Evolutionary conservation across 1,140 invertebrate species (phyloP).

Genomic region (Aphidius gifuensis): DNA sequence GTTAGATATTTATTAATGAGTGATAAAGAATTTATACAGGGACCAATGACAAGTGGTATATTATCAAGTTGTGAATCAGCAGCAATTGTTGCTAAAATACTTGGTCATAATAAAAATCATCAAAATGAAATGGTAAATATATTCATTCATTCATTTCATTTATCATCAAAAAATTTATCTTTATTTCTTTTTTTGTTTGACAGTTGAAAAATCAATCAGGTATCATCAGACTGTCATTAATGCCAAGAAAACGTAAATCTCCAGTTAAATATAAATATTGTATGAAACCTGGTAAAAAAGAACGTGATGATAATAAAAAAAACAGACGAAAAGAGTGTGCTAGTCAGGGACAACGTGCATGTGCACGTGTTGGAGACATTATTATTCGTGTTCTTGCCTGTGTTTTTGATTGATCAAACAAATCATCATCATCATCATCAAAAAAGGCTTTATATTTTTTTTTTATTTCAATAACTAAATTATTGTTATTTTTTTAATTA

Average conservation of each 20-base stretch:
- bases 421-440: not conserved
- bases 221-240: slow-evolving; percentile 27
- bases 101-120: slow-evolving; percentile 32
- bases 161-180: slow-evolving; percentile 1
- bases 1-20: slow-evolving; percentile 66
- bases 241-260: slow-evolving; percentile 29
- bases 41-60: slow-evolving; percentile 48
- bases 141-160: slow-evolving; percentile 1
- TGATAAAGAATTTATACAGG: slow-evolving; percentile 59
- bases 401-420: slow-evolving; percentile 47
- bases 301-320: slow-evolving; percentile 46
- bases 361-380: slow-evolving; percentile 48
- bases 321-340: slow-evolving; percentile 48
- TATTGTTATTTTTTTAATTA: too few species aligned
- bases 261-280: slow-evolving; percentile 14
- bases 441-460: not conserved
- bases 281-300: slow-evolving; percentile 35
- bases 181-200: slow-evolving; percentile 16
- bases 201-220: slow-evolving; percentile 23
- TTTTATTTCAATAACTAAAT: too few species aligned
- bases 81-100: slow-evolving; percentile 38
- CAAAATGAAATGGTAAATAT: slow-evolving; percentile 27
- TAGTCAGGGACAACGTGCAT: slow-evolving; percentile 42
- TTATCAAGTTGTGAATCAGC: slow-evolving; percentile 42
- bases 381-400: slow-evolving; percentile 49